Percentiles rank a stretch among this genome's conserved stretches.
Evolutionary conservation across 1,140 invertebrate species (phyloP).

Genomic region (Drosophila ananassae): DNA sequence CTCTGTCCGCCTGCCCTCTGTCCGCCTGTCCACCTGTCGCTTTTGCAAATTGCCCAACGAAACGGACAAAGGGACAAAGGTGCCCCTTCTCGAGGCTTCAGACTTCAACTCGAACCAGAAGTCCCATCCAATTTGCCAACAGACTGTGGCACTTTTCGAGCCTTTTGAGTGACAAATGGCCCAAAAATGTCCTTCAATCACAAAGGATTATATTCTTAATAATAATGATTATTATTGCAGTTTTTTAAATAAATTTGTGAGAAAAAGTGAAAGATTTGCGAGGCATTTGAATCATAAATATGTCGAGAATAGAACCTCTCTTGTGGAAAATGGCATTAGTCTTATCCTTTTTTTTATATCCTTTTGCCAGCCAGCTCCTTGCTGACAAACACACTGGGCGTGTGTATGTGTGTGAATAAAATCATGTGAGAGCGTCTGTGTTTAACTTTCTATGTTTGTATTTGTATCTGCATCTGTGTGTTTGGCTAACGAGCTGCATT

Average conservation of each 20-base stretch:
- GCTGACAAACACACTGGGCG: slow-evolving; percentile 70
- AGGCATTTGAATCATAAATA: too few relatives aligned
- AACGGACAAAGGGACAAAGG: neutral
- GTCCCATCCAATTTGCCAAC: slow-evolving; percentile 1
- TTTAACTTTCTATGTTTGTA: neutral
- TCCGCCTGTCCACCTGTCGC: slow-evolving; percentile 1
- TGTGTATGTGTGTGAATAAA: slow-evolving; percentile 71
- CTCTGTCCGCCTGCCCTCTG: neutral
- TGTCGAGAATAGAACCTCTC: too few relatives aligned
- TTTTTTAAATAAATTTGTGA: neutral
- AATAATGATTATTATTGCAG: neutral
- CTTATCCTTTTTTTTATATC: slow-evolving; percentile 10
- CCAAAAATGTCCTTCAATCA: neutral
- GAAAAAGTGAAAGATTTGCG: slow-evolving; percentile 19
- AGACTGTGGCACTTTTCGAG: slow-evolving; percentile 5
- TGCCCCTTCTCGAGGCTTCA: neutral
- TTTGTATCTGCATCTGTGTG: slow-evolving; percentile 37
- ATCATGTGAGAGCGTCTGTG: slow-evolving; percentile 42
- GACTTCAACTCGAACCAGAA: slow-evolving; percentile 6
- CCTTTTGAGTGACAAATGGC: slow-evolving; percentile 23
- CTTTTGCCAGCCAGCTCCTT: neutral
- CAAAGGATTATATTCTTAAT: neutral
- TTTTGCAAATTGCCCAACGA: slow-evolving; percentile 2
- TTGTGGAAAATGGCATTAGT: slow-evolving; percentile 61
- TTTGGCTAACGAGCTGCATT: slow-evolving; percentile 81